A percentile compares a stretch with the other conserved stretches of the same genome.
Conservation (phyloP, 2,797 vertebrate genomes). For the Ambastaia sidthimunki region DNA sequence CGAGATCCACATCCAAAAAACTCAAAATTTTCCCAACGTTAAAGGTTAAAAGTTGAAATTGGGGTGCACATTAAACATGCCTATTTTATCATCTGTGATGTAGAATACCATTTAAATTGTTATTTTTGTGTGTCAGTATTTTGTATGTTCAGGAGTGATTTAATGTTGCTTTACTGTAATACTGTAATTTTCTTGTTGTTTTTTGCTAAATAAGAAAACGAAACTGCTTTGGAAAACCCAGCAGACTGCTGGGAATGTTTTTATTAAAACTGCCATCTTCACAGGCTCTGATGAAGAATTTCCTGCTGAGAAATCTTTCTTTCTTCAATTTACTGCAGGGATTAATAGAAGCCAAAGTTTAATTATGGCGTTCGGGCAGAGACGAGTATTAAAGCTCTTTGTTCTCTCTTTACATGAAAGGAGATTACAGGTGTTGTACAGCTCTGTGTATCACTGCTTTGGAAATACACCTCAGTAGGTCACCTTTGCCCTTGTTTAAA, state of each 20-base stretch:
- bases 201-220: background rate
- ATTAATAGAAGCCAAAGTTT: conserved; percentile 60
- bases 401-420: conserved; percentile 52
- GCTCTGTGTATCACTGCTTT: conserved; percentile 28
- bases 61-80: background rate
- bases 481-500: conserved; percentile 13
- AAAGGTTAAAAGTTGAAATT: too few relatives aligned
- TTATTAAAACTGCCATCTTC: conserved; percentile 54
- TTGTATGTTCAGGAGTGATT: background rate
- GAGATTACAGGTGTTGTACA: conserved; percentile 37
- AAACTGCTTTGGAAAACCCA: conserved; percentile 33
- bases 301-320: conserved; percentile 46
- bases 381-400: conserved; percentile 55
- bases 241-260: conserved; percentile 46
- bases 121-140: conserved; percentile 2
- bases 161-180: background rate
- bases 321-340: conserved; percentile 51
- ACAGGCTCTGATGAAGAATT: conserved; percentile 50
- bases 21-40: too few relatives aligned
- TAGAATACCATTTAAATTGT: background rate
- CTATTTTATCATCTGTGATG: conserved; percentile 4
- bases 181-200: conserved; percentile 34
- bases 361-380: conserved; percentile 49
- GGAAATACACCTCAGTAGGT: conserved; percentile 11
- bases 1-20: background rate